A percentile compares a stretch with the other conserved stretches of the same genome.
Conservation (phyloP, 2,797 vertebrate genomes). For the Hydrophis major region DNA sequence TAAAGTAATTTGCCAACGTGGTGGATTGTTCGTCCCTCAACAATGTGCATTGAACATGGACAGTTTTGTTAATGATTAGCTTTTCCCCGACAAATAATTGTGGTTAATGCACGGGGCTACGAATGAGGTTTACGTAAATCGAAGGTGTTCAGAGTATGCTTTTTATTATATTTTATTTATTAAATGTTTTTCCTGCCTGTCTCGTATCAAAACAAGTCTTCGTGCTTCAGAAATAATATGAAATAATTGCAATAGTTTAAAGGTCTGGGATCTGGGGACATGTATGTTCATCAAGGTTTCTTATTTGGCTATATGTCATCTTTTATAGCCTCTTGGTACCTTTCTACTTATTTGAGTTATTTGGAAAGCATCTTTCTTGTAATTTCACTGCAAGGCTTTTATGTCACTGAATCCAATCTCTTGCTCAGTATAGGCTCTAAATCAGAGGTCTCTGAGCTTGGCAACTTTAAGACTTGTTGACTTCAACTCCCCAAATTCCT, state of each 20-base stretch:
- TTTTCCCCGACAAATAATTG: neutral
- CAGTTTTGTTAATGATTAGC: neutral
- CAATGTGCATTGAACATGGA: neutral
- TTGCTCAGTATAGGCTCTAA: neutral
- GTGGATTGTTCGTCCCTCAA: neutral
- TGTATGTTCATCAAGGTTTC: neutral
- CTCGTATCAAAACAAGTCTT: neutral
- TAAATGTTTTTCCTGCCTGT: neutral
- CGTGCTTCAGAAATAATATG: neutral
- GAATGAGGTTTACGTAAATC: neutral
- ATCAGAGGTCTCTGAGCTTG: too few species aligned
- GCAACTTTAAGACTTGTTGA: too few species aligned
- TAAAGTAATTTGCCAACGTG: neutral
- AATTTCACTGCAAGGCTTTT: neutral
- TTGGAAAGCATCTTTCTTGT: neutral
- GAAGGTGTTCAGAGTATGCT: neutral
- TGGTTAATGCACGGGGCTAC: neutral
- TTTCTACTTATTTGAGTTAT: neutral
- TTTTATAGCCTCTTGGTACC: neutral
- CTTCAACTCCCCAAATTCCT: too few species aligned
- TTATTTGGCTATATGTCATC: neutral
- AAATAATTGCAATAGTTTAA: neutral
- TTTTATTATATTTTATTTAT: neutral
- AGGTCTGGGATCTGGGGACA: neutral
- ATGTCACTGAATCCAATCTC: neutral